Base-by-base conservation (phyloP, 2,797 vertebrate genomes). In the Austrolebias charrua region DNA sequence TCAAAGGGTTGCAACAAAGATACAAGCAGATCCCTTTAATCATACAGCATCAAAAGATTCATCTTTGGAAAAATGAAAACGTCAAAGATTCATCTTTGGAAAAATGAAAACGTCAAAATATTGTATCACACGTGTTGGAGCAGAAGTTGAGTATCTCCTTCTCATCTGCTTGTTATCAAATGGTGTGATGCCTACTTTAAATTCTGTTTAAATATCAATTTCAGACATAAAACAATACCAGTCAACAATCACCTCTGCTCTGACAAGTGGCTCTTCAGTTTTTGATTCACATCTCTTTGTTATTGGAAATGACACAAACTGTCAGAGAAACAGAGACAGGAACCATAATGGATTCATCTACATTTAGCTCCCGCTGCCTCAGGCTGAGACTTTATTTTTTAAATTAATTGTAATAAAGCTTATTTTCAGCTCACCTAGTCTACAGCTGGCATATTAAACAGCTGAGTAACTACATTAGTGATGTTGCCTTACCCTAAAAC, bases 371-470 rank as follows among this genome's bases (percentile, higher is more conserved):
- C 12, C 15, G 16, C 38, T 6, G 77, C 83, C 71, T 83, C 45
- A 5, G 80, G 76, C 70, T 55, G 40, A 58, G 71, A 33, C 56
- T 57, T 20, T 7, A 48, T 58, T 72, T 66, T 66, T 40, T 38
- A 78, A 70, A n/a, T n/a, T 33, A 53, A 73, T 80, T 74, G 78
- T 81, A 84, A 85, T 82, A 78, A 76, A 74, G 60, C 74, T 81
- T 76, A 63, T 74, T 82, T 84, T 83, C 73, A 77, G 55, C 75
- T 73, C 73, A 80, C 12, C 54, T 83, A 72, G 77, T 73, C 76
- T 73, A 63, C 87, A 89, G 82, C 79, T 87, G 87, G 71, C 80
- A 75, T 83, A 81, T 85, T 81, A 77, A 81, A 84, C 76, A 84
- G 73, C 16, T n/a, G n/a, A n/a, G n/a, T 81, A 75, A 82, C 58